A percentile compares a stretch with the other conserved stretches of the same genome.
These are phyloP conservation scores for Montipora foliosa DNA, from an alignment of 64 coral and sea anemone genomes.

Conservation along the genomic window DNA sequence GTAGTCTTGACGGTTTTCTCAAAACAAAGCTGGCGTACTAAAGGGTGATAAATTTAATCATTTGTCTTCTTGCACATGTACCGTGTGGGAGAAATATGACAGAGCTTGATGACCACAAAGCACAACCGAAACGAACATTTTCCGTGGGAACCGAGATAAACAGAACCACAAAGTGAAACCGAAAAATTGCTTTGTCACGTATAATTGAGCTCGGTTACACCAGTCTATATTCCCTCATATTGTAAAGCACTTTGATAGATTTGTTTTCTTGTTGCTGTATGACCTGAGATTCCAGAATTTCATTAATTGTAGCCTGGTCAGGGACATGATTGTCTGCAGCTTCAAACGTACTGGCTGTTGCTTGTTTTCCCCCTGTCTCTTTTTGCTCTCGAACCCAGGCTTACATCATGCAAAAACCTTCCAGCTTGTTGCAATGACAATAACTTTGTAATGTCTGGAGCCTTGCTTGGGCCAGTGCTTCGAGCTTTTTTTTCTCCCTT, in stretches of 20 bases:
- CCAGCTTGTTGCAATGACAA: conserved; percentile 65
- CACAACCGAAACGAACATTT: no score
- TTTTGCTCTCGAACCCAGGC: not conserved
- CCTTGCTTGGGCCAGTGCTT: conserved; percentile 64
- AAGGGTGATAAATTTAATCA: no score
- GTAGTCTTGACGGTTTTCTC: no score
- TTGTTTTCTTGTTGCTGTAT: conserved; percentile 54
- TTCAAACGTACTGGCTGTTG: conserved; percentile 49
- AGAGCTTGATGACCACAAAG: no score
- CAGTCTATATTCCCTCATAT: conserved; percentile 40
- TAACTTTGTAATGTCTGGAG: conserved; percentile 66
- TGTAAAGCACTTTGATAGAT: conserved; percentile 50
- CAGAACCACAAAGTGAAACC: no score
- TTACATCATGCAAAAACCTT: conserved; percentile 55
- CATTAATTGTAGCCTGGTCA: conserved; percentile 71
- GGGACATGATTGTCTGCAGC: conserved; percentile 30
- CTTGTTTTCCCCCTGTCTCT: conserved; percentile 27
- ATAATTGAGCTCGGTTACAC: no score
- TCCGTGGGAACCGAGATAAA: no score
- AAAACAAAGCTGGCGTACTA: no score
- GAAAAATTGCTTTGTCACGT: no score
- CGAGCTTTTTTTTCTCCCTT: conserved; percentile 57
- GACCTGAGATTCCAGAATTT: conserved; percentile 48
- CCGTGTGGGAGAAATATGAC: no score
- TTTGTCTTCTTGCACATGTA: no score